Evolutionary conservation across 2,888 invertebrate species (phyloP), one percentile per base, ranked within the genome.

Genomic region (Apodemia hepburni): DNA sequence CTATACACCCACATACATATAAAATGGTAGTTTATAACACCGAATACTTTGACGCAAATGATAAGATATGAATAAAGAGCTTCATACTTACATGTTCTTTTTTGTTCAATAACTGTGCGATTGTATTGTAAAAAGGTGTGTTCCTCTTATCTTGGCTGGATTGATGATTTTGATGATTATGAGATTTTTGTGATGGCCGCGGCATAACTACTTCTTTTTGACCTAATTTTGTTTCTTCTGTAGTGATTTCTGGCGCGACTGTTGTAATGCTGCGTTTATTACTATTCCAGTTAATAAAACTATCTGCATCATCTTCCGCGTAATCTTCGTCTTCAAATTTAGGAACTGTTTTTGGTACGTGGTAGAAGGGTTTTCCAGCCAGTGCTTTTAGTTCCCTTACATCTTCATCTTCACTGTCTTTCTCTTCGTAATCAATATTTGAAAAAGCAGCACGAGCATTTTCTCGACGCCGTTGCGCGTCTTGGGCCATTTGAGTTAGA

Each of bases 201-300:
- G 93, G 92, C 73, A 95, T 81, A 12, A 94, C 93, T 59, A 94
- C 92, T 79, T 95, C 95, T 71, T 94, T 94, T 73, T 95, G 94
- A 0, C 94, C 94, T 27, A 71, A 71, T 61, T 75, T 77, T 2
- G 79, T 73, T 15, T 70, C 65, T 15, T 70, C 67, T 3, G 82
- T 78, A n/a, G 71, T 78, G 11, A 80, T 69, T 29, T 78, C 70
- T 1, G 91, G 81, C 9, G 85, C 78, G 47, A 77, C 77, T 0
- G 90, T 86, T 6, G 87, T 84, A 12, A 85, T 71, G 66, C 85
- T 93, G 75, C 87, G 89, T 77, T 82, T 92, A 79, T 84, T 92
- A 71, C 91, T 87, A 63, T 87, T 88, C 91, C 91, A 91, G 73
- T 91, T 91, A 64, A 91, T 90, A 63, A 91, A 91, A 35, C 90